Conservation (phyloP, 53 echinoderm and acorn worm genomes). For the Zoroaster sp. region DNA sequence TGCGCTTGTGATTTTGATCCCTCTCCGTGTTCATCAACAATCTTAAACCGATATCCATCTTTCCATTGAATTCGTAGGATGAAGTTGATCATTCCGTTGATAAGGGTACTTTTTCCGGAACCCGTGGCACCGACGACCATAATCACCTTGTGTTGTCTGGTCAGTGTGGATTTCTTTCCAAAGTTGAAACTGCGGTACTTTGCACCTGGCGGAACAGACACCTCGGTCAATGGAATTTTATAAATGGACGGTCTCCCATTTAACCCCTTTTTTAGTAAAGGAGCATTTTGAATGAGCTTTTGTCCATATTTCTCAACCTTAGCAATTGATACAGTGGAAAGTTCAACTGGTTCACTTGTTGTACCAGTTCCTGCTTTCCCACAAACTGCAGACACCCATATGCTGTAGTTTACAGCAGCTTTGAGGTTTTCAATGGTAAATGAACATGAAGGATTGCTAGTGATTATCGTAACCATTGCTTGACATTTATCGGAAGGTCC, state of each 20-base stretch:
- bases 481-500: background rate
- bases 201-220: background rate
- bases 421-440: slow-evolving; percentile 40
- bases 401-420: slow-evolving; percentile 3
- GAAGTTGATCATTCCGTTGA: slow-evolving; percentile 66
- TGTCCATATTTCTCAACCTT: too few relatives aligned
- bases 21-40: slow-evolving; percentile 33
- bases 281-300: background rate
- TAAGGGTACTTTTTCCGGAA: slow-evolving; percentile 68
- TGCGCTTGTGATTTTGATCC: slow-evolving; percentile 20
- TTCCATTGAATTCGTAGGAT: slow-evolving; percentile 47
- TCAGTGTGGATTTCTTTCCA: background rate
- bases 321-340: background rate
- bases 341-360: background rate
- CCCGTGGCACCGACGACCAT: slow-evolving; percentile 74
- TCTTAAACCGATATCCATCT: slow-evolving; percentile 61
- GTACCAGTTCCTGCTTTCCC: background rate
- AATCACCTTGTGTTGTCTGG: slow-evolving; percentile 6
- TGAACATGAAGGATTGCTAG: background rate
- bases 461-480: background rate
- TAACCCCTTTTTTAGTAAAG: background rate
- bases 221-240: background rate
- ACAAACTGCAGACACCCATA: slow-evolving; percentile 25
- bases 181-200: slow-evolving; percentile 3
- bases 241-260: slow-evolving; percentile 4